Conservation (phyloP, 2,888 invertebrate genomes). For the Cantharis lateralis region DNA sequence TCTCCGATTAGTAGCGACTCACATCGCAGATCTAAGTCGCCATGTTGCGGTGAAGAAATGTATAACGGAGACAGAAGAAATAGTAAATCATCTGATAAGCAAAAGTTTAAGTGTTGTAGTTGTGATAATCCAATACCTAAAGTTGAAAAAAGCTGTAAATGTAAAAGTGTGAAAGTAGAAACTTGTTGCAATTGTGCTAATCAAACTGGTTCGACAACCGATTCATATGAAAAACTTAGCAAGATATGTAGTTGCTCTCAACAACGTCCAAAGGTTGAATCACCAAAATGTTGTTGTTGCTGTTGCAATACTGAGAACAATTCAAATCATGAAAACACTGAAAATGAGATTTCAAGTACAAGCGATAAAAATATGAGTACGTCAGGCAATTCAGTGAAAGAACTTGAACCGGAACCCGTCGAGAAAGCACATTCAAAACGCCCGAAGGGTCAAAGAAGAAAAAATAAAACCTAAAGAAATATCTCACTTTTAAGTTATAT, state of each 20-base stretch:
- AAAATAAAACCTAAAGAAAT: not conserved
- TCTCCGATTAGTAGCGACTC: not conserved
- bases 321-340: not conserved
- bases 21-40: not conserved
- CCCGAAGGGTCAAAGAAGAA: not conserved
- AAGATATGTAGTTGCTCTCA: not conserved
- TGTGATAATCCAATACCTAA: not conserved
- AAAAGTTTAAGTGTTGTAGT: not conserved
- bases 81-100: not conserved
- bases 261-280: not conserved
- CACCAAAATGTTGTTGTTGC: not conserved
- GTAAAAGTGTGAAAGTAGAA: not conserved
- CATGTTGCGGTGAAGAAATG: not conserved
- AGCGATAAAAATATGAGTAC: not conserved
- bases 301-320: not conserved
- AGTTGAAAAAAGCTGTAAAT: not conserved
- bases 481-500: not conserved
- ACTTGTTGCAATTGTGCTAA: not conserved
- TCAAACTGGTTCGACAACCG: not conserved
- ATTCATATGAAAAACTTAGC: not conserved
- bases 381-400: not conserved
- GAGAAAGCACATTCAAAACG: not conserved
- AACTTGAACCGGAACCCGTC: not conserved
- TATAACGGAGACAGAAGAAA: not conserved
- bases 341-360: not conserved